phyloP scores from a whole-genome alignment of 2,888 invertebrate genomes.

The Alviniconcha strummeri region DNA sequence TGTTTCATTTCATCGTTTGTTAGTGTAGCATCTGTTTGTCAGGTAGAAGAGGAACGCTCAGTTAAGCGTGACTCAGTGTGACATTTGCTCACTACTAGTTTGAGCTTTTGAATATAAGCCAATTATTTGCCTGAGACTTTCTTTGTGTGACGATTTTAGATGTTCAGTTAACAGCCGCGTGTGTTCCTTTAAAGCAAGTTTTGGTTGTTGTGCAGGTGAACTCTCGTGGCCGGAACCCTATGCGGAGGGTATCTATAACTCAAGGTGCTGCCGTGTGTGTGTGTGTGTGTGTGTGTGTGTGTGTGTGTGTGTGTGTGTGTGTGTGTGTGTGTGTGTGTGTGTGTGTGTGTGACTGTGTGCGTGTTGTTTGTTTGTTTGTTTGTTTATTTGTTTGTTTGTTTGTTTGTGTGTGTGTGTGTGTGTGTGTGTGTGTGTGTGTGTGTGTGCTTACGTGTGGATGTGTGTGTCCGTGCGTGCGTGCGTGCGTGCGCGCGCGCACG shows the following conservation, averaged over 20 bases:
- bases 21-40: too few species aligned
- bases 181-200: too few species aligned
- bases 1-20: too few species aligned
- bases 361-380: too few species aligned
- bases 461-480: not conserved
- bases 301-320: constrained; percentile 11
- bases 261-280: constrained; percentile 15
- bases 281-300: not conserved
- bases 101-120: too few species aligned
- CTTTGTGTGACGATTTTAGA: too few species aligned
- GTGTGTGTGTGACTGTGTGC: not conserved
- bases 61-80: too few species aligned
- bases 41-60: too few species aligned
- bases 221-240: constrained; percentile 35
- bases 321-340: constrained; percentile 21
- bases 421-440: not conserved
- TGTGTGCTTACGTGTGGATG: not conserved
- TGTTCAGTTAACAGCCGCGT: too few species aligned
- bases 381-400: too few species aligned
- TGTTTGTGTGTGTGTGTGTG: not conserved
- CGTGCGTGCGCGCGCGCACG: not conserved
- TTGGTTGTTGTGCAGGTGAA: constrained; percentile 19
- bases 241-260: constrained; percentile 32
- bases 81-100: too few species aligned
- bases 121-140: too few species aligned